These are phyloP conservation scores for Ectemnius continuus DNA, from an alignment of 2,888 invertebrate species.

Conservation along the genomic window DNA sequence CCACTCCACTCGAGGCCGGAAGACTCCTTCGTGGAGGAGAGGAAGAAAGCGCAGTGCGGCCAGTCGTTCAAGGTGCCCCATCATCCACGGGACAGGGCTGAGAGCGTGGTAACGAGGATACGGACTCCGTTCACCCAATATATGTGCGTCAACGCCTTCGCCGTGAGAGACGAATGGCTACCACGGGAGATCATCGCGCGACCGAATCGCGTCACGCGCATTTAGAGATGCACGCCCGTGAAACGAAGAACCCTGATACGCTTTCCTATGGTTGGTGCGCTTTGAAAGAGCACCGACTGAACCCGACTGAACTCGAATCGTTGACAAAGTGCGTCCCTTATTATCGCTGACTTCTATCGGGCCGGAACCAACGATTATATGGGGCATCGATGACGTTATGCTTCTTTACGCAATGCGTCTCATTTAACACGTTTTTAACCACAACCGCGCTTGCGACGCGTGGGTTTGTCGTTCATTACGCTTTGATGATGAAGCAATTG, in stretches of 20 bases:
- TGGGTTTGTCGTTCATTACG: background rate
- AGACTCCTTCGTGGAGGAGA: constrained; percentile 24
- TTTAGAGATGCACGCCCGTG: constrained; percentile 24
- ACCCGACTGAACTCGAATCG: too few relatives aligned
- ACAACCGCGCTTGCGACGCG: background rate
- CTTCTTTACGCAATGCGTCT: background rate
- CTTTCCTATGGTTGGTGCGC: background rate
- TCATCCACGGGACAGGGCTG: constrained; percentile 48
- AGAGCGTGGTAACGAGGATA: constrained; percentile 55
- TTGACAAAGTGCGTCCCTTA: too few relatives aligned
- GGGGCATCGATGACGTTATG: constrained; percentile 5
- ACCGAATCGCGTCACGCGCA: constrained; percentile 30
- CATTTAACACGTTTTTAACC: constrained; percentile 1
- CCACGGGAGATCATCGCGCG: background rate
- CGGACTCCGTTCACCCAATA: constrained; percentile 23
- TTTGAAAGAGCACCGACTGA: too few relatives aligned
- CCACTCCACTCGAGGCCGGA: constrained; percentile 61
- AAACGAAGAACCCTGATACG: constrained; percentile 26
- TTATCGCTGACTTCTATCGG: constrained; percentile 12
- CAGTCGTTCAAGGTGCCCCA: constrained; percentile 26
- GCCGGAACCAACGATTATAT: background rate
- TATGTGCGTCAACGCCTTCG: constrained; percentile 40
- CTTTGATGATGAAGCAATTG: constrained; percentile 2
- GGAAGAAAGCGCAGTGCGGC: constrained; percentile 22
- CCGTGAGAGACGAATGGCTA: constrained; percentile 11